A percentile compares a stretch with the other conserved stretches of the same genome.
Evolutionary conservation across 2,888 invertebrate genomes (phyloP).

Genomic region (Brenthis ino): DNA sequence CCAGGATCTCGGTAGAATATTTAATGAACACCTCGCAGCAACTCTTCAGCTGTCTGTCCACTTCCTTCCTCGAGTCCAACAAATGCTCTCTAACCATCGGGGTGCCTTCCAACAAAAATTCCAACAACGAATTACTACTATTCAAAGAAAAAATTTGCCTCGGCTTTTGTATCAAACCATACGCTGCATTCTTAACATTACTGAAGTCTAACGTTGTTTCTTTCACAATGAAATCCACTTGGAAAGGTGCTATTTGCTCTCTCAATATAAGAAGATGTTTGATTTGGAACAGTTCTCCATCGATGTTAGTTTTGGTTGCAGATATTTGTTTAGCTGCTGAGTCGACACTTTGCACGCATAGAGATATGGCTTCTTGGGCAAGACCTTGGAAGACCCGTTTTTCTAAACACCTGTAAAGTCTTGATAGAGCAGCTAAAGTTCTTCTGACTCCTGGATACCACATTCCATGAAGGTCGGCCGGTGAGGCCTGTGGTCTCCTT

Average conservation of each 20-base stretch:
- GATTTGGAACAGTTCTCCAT: slow-evolving; percentile 97
- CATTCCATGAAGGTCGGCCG: slow-evolving; percentile 99
- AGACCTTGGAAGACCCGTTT: slow-evolving; percentile 97
- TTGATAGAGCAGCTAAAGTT: slow-evolving; percentile 96
- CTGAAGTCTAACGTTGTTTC: slow-evolving; percentile 97
- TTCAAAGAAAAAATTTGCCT: slow-evolving; percentile 93
- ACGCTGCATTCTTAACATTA: slow-evolving; percentile 93
- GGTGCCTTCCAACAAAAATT: slow-evolving; percentile 95
- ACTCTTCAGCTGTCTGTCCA: slow-evolving; percentile 94
- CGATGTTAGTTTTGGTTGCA: slow-evolving; percentile 89
- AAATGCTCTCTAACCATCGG: slow-evolving; percentile 96
- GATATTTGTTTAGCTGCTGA: slow-evolving; percentile 91
- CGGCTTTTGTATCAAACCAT: slow-evolving; percentile 88
- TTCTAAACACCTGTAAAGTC: slow-evolving; percentile 93
- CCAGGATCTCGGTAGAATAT: slow-evolving; percentile 88
- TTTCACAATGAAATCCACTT: slow-evolving; percentile 95
- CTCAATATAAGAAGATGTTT: slow-evolving; percentile 98
- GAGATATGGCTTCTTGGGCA: slow-evolving; percentile 96
- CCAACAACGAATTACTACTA: slow-evolving; percentile 94
- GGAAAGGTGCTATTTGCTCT: slow-evolving; percentile 99
- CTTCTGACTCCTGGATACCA: slow-evolving; percentile 99
- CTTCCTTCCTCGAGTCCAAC: slow-evolving; percentile 97
- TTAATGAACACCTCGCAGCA: slow-evolving; percentile 95
- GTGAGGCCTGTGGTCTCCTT: slow-evolving; percentile 83
- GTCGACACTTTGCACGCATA: slow-evolving; percentile 95